Evolutionary conservation across 2,113 vertebrate species (phyloP).

Genomic region (Thalassoma bifasciatum): DNA sequence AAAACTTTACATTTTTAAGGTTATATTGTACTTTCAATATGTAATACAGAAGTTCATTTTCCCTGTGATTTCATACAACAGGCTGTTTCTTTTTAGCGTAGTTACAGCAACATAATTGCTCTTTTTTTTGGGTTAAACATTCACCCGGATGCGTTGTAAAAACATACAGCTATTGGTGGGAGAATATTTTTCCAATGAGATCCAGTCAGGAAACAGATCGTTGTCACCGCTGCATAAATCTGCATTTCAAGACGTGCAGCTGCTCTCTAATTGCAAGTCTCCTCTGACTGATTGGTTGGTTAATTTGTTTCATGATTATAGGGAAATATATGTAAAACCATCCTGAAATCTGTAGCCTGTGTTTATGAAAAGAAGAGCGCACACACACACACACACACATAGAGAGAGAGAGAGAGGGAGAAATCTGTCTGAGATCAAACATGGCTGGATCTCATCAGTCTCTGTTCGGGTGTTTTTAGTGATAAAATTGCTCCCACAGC

Average conservation of each 20-base stretch:
- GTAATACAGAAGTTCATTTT: too few relatives aligned
- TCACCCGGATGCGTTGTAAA: too few relatives aligned
- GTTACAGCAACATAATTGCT: too few relatives aligned
- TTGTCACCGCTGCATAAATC: slow-evolving; percentile 44
- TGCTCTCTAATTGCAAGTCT: slow-evolving; percentile 46
- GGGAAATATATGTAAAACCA: neutral
- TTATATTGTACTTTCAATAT: too few relatives aligned
- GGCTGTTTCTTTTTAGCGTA: too few relatives aligned
- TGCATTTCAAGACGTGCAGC: slow-evolving; percentile 57
- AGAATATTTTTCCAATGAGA: slow-evolving; percentile 6
- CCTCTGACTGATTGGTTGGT: slow-evolving; percentile 41
- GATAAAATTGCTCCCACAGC: neutral
- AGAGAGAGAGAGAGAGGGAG: neutral
- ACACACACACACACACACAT: neutral
- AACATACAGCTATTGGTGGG: neutral
- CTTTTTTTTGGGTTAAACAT: too few relatives aligned
- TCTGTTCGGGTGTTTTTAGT: neutral
- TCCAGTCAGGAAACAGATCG: slow-evolving; percentile 8
- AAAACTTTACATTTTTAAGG: too few relatives aligned
- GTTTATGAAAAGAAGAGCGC: neutral
- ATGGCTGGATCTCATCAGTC: slow-evolving; percentile 3
- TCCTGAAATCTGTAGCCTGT: neutral
- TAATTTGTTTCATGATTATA: slow-evolving; percentile 1
- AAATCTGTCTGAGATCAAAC: neutral
- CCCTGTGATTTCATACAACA: too few relatives aligned